Evolutionary conservation across 1,140 invertebrate genomes (phyloP).

Genomic region (Mizuhopecten yessoensis): DNA sequence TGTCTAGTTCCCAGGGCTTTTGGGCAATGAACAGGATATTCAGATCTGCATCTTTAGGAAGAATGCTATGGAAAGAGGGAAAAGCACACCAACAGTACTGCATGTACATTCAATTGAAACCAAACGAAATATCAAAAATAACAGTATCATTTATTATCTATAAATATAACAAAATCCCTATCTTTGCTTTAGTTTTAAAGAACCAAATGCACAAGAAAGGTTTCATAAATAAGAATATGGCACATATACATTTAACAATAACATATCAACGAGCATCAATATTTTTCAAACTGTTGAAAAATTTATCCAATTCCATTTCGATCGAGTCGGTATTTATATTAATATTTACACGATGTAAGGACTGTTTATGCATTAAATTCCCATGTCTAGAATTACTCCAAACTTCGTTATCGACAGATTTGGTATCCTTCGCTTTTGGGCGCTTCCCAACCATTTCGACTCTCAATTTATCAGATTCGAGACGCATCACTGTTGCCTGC

Average conservation of each 20-base stretch:
- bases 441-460: neutral
- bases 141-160: neutral
- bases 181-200: neutral
- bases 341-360: neutral
- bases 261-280: neutral
- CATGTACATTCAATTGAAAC: neutral
- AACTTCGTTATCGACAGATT: neutral
- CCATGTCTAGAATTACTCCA: neutral
- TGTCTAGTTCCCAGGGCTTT: neutral
- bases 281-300: neutral
- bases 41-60: neutral
- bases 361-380: neutral
- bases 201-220: neutral
- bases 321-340: neutral
- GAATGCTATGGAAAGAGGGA: slow-evolving; percentile 30
- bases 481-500: slow-evolving; percentile 15
- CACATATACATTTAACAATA: too few species aligned
- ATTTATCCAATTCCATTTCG: neutral
- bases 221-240: neutral
- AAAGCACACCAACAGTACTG: neutral
- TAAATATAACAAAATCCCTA: slow-evolving; percentile 25
- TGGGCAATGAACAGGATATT: neutral
- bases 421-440: neutral
- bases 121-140: neutral
- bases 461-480: slow-evolving; percentile 13